Evolutionary conservation across 1,140 invertebrate species (phyloP), one percentile per base, ranked within the genome.

Genomic region (Psix sp.): DNA sequence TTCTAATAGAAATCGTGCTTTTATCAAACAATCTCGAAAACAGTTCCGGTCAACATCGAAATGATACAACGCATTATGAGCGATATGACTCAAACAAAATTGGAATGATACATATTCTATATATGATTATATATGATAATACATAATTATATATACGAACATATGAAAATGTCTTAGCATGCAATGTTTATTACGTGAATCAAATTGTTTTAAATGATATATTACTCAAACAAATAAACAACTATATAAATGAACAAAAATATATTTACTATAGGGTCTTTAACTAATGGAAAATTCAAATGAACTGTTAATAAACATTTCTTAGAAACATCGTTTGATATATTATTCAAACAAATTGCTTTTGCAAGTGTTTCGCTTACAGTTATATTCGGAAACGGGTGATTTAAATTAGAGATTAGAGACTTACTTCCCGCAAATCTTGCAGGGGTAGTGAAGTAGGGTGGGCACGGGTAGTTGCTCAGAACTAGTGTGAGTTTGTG

Each of bases 401-500:
- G 76, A 82, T 77, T 80, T 78, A 83, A 77, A 82, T 83, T 82
- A 84, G 81, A 84, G 80, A 81, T 84, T 84, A 88, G 87, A 90
- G 88, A 95, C 95, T 94, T 94, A 97, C 96, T 97, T 97, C 91
- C 95, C 95, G 93, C 96, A 98, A 85, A 98, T 93, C 91, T 96
- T 96, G 92, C 96, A 98, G 80, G 96, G 96, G 88, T 94, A 93
- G 79, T 91, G 85, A 84, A 87, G 86, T 85, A 78, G 84, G 86
- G 85, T 87, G 80, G 86, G 84, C 85, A 84, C 84, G 84, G 85
- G 84, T 87, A 84, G 82, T 86, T 86, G 84, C 85, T 87, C 84
- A 85, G 82, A 85, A 86, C 86, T 87, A 86, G 85, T 87, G 86
- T 87, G 84, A 87, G 83, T 87, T 87, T 87, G 74, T 88, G 87